Conservation (phyloP, 2,113 vertebrate genomes). For the Collichthys lucidus region DNA sequence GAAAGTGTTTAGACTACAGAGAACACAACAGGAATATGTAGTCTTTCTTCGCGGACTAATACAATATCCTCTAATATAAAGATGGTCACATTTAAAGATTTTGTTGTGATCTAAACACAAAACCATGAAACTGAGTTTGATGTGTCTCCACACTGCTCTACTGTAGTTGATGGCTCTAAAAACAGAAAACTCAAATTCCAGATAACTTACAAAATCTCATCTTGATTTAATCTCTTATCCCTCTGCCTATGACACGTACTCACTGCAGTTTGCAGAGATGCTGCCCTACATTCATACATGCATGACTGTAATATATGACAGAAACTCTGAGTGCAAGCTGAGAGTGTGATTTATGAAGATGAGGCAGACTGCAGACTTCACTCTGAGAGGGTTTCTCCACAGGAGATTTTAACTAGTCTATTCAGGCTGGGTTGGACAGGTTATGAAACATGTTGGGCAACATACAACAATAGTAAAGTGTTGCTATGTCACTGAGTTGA, state of each 20-base stretch:
- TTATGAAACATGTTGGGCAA: background rate
- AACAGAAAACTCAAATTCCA: conserved; percentile 25
- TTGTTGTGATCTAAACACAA: background rate
- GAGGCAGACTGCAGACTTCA: background rate
- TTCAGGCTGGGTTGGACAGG: background rate
- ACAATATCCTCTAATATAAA: background rate
- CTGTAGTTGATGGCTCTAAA: background rate
- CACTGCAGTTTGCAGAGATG: conserved; percentile 21
- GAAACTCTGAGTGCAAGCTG: background rate
- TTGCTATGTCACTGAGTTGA: background rate
- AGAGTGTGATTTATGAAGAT: background rate
- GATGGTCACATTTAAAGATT: background rate
- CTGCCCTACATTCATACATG: conserved; percentile 5
- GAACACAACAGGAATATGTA: no score
- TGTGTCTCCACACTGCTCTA: background rate
- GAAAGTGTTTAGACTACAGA: background rate
- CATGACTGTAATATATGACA: conserved; percentile 27
- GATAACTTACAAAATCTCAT: conserved; percentile 25
- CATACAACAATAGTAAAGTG: background rate
- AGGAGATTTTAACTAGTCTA: no score
- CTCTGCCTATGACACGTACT: conserved; percentile 23
- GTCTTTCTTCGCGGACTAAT: background rate
- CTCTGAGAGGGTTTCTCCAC: background rate
- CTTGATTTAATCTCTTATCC: conserved; percentile 36
- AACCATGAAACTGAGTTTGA: background rate